Evolutionary conservation across 2,113 vertebrate species (phyloP), one percentile per base, ranked within the genome.

Genomic region (Hassar affinis): DNA sequence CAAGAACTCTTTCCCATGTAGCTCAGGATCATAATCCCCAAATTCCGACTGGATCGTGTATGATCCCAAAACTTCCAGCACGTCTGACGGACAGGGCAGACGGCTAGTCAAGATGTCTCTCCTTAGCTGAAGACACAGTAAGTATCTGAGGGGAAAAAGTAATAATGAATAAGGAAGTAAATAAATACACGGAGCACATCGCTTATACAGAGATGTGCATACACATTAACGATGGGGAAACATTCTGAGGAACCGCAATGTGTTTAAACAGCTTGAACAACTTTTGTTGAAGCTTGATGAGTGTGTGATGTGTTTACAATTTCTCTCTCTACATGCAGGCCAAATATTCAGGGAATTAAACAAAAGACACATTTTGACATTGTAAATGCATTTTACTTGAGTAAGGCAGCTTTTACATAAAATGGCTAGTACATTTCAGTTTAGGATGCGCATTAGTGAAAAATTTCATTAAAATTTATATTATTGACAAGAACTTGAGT

Each of bases 1-100:
- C 71, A 97, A 92, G 42, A 98, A 99, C 83, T 97, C 95, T 0
- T 91, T 35, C 3, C 95, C 91, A 6, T 99, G 96, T 0, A 97
- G 88, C 3, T 97, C 96, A 0, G 96, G 93, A 79, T 99, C 96
- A 3, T 96, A 98, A 89, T 98, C 97, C 22, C 97, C 98, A 56
- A 99, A 68, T 89, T 98, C 97, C 0, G 98, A 98, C 91, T 99
- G 98, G 84, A 96, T 93, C 0, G 95, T 94, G 78, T 98, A 99
- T 14, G 98, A 99, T 79, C 97, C 97, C 90, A 99, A 92, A 71
- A 98, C 91, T 49, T 96, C 96, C 91, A 99, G 91, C 0, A 96
- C 98, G 2, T 97, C 98, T 88, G 97, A 98, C 82, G 98, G 98
- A 88, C 98, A 99, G 27, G 96, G 97, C 86, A 99, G 96, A 20